A percentile compares a stretch with the other conserved stretches of the same genome.
phyloP scores from a whole-genome alignment of 2,888 invertebrate species.

The Operophtera brumata region DNA sequence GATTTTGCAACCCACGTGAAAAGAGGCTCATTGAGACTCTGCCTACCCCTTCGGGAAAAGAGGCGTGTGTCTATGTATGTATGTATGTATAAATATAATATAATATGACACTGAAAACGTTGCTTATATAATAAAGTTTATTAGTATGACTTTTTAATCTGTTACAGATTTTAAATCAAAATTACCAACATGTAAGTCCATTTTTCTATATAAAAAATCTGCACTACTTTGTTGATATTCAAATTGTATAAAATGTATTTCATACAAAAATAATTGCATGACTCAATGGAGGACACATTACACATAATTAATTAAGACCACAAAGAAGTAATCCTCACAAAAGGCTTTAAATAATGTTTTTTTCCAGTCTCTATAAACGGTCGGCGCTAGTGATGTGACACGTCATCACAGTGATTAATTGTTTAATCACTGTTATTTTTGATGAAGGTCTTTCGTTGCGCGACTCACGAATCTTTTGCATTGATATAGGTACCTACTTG shows the following conservation, averaged over 20 bases:
- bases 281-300: constrained; percentile 5
- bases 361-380: constrained; percentile 58
- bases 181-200: no score
- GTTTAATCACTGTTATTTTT: constrained; percentile 41
- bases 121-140: no score
- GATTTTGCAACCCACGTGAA: no score
- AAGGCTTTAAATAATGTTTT: constrained; percentile 52
- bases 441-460: constrained; percentile 22
- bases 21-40: no score
- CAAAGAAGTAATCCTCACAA: constrained; percentile 58
- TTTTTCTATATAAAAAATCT: no score
- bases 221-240: background rate
- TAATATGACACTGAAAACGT: no score
- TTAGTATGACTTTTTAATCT: no score
- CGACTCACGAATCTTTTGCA: constrained; percentile 8
- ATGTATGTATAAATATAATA: no score
- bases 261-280: constrained; percentile 9
- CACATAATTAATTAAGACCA: constrained; percentile 64
- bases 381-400: constrained; percentile 65
- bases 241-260: background rate
- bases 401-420: constrained; percentile 60
- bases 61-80: no score
- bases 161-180: no score
- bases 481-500: constrained; percentile 18
- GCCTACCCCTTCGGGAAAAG: no score